phyloP scores from a whole-genome alignment of 2,888 invertebrate species.

The Microdon myrmicae region DNA sequence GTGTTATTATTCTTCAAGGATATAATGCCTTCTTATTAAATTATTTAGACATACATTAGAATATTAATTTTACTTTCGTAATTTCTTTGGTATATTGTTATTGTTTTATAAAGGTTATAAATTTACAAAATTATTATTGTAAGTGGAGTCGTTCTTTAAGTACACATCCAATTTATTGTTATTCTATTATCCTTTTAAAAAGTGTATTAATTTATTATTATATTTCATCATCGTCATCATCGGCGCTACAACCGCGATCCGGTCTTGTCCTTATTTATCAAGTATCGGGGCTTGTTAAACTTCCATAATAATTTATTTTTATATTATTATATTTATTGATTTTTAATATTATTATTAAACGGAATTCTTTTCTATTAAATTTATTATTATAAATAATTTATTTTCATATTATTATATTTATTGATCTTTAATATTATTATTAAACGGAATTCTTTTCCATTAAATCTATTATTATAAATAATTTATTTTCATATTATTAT shows the following conservation, averaged over 20 bases:
- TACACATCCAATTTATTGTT: too few species aligned
- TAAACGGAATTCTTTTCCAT: neutral
- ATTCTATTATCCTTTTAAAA: too few species aligned
- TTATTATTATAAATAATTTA: neutral
- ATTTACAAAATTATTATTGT: neutral
- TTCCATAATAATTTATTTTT: neutral
- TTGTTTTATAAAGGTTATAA: neutral
- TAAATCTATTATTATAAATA: too few species aligned
- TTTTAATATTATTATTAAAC: neutral
- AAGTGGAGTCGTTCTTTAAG: neutral
- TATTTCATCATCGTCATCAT: neutral
- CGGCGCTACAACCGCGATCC: too few species aligned
- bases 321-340: neutral
- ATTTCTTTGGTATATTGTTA: neutral
- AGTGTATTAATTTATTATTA: neutral
- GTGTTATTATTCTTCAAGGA: too few species aligned
- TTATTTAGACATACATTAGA: too few species aligned
- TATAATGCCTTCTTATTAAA: too few species aligned
- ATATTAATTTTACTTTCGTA: neutral
- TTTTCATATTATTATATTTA: neutral
- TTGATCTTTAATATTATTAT: neutral
- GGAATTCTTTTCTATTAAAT: neutral
- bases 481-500: neutral
- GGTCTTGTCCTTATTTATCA: too few species aligned
- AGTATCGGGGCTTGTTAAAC: too few species aligned